These are phyloP conservation scores for Glossophaga mutica DNA, from an alignment of 2,797 vertebrate genomes.

Conservation along the genomic window DNA sequence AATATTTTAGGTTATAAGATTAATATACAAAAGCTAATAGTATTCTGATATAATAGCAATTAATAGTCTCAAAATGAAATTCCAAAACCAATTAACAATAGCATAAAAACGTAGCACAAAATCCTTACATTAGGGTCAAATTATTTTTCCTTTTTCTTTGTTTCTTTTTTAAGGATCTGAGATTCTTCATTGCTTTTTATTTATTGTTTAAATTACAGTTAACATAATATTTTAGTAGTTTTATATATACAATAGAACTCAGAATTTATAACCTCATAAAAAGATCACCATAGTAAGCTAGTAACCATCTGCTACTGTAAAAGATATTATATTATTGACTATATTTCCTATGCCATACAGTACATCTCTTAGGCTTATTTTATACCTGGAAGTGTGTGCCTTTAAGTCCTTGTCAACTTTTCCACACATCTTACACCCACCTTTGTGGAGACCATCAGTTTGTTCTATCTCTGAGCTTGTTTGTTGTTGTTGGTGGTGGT, in stretches of 20 bases:
- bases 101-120: background rate
- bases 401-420: background rate
- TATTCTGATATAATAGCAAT: background rate
- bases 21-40: background rate
- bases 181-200: background rate
- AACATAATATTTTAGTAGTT: background rate
- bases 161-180: background rate
- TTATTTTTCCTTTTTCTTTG: background rate
- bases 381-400: background rate
- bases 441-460: no score
- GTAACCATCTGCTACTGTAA: background rate
- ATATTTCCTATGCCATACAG: background rate
- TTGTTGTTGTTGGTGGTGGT: background rate
- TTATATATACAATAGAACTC: background rate
- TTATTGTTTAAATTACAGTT: background rate
- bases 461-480: background rate
- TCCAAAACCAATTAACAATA: background rate
- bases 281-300: background rate
- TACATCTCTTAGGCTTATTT: background rate
- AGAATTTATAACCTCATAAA: background rate
- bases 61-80: background rate
- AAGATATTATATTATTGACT: background rate
- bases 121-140: background rate
- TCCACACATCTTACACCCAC: background rate
- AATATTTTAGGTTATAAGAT: background rate